Evolutionary conservation across 2,113 vertebrate genomes (phyloP), one percentile per base, ranked within the genome.

Genomic region (Syngnathus scovelli): DNA sequence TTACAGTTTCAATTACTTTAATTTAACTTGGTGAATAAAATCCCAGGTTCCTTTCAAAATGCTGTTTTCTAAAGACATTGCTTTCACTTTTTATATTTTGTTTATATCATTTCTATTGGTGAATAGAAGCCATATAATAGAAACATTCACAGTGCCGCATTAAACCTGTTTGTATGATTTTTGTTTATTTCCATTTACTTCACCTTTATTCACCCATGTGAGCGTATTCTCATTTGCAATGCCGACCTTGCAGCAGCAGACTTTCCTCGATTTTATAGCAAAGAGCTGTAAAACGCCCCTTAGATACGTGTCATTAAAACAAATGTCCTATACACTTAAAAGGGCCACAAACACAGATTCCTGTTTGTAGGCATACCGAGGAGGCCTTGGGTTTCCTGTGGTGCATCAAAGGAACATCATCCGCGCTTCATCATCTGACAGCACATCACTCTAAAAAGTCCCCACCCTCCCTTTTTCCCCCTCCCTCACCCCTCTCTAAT

Each of bases 401-500:
- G 66, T 75, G 69, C 75, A 76, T 71, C 61, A 63, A 43, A 67
- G 55, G 43, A 63, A 11, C 68, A 33, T 70, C 66, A 59, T 56
- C 21, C 37, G 52, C 67, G 37, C 59, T 70, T 72, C 58, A 64
- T 72, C 71, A 58, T 19, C 21, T 76, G 78, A 81, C 72, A 74
- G 72, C 51, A 37, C 70, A 64, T 71, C 72, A 61, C 70, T 76
- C 66, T 23, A 39, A 61, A 41, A 41, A 61, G 12, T 67, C 64
- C 66, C 39, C 23, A 63, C 65, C 61, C 64, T 64, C 67, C 56
- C 39, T 33, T 41, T 66, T 39, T 59, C 51, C 39, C 61, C 58
- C 61, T 71, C 67, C 65, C 51, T n/a, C 16, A 2, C 64, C 71
- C 56, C 75, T 70, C 71, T 79, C 64, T 86, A 82, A 78, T 83